Base-by-base conservation (phyloP, 2,888 invertebrate genomes). In the Drosophila bunnanda region DNA sequence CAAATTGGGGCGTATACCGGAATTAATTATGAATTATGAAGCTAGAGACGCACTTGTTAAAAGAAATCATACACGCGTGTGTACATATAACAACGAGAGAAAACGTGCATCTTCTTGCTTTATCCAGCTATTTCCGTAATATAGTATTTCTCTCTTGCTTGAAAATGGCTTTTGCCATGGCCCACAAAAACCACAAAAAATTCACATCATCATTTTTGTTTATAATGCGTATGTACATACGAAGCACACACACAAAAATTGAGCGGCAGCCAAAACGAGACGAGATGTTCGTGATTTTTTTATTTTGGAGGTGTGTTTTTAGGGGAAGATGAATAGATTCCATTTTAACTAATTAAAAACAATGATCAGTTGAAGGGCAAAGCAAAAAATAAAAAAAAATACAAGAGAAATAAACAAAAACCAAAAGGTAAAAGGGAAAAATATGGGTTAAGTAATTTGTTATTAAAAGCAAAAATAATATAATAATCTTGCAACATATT, bases 101-200 rank as follows among this genome's bases (percentile, higher is more conserved):
- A 74, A 78, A 71, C 77, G 76, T 87, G 76, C 75, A 81, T 67
- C 53, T 68, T 53, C 59, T 71, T 54, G 28, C 15, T 41, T 41
- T 64, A 46, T 46, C 54, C 52, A 69, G 44, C 66, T 64, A 76
- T 87, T 87, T 87, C 87, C 79, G 82, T 73, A 72, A 73, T 84
- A 70, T 54, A 69, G 79, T 73, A 72, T 74, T 79, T 73, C 56
- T 73, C 59, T 73, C 43, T 52, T 67, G 48, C 58, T 61, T 46
- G 20, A 65, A 64, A 62, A 74, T 57, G 58, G 53, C 50, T 76
- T 81, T 84, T 71, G 60, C 84, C 79, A 69, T 82, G 84, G 81
- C 84, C 81, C 65, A 28, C 64, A 84, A 76, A 61, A 46, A 41
- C 32, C 7, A 17, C 25, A 32, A 62, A 34, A 66, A 60, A 80